Conservation (phyloP, 2,113 vertebrate species). For the Aix galericulata region DNA sequence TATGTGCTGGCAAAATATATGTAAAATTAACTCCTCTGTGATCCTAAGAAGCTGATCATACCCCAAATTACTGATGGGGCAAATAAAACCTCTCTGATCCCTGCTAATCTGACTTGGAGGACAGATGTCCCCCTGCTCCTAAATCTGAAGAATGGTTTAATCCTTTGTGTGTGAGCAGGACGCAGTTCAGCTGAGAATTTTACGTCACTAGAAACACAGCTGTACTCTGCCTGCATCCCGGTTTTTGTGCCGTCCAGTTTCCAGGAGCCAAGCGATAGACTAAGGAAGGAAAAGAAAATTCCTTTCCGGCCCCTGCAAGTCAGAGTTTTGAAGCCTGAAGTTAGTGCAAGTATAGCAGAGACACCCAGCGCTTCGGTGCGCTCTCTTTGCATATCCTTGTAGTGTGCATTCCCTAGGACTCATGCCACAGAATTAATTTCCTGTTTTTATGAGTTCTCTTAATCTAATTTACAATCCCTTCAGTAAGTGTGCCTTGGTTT, state of each 20-base stretch:
- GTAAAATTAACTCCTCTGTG: slow-evolving; percentile 39
- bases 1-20: slow-evolving; percentile 7
- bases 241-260: background rate
- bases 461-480: background rate
- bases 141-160: slow-evolving; percentile 52
- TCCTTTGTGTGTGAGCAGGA: slow-evolving; percentile 43
- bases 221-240: slow-evolving; percentile 56
- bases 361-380: background rate
- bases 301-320: background rate
- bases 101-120: slow-evolving; percentile 60
- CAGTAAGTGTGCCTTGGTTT: background rate
- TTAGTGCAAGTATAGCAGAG: background rate
- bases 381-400: background rate
- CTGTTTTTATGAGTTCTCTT: background rate
- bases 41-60: slow-evolving; percentile 54
- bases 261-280: background rate
- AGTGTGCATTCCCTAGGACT: background rate
- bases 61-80: slow-evolving; percentile 52
- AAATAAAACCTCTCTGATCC: slow-evolving; percentile 59
- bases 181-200: slow-evolving; percentile 47
- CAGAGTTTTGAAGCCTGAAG: background rate
- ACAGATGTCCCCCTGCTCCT: slow-evolving; percentile 59
- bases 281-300: slow-evolving; percentile 11
- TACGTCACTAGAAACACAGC: slow-evolving; percentile 49
- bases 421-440: background rate